These are phyloP conservation scores for Fundulus diaphanus DNA, from an alignment of 2,797 vertebrate species.

Conservation along the genomic window DNA sequence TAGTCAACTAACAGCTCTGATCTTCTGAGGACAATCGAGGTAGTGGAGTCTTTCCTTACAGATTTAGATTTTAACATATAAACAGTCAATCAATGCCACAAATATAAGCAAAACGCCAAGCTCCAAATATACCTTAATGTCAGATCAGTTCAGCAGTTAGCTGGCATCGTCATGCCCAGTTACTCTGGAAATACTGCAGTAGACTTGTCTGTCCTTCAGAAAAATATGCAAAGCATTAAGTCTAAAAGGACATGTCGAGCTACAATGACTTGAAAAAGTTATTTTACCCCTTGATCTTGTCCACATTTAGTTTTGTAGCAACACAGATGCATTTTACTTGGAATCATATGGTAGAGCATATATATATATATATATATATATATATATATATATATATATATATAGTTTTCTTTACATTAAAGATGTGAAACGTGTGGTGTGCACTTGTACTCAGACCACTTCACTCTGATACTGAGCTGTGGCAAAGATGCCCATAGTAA, in stretches of 20 bases:
- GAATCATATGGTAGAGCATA: neutral
- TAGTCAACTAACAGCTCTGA: constrained; percentile 49
- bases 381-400: no score
- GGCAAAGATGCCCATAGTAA: no score
- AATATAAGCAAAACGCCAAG: constrained; percentile 36
- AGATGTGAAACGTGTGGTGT: neutral
- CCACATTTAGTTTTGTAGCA: neutral
- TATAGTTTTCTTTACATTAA: no score
- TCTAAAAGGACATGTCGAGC: constrained; percentile 54
- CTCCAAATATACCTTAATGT: constrained; percentile 32
- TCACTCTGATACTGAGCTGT: neutral
- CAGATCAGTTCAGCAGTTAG: constrained; percentile 37
- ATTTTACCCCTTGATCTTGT: neutral
- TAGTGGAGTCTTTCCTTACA: constrained; percentile 36
- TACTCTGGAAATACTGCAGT: constrained; percentile 33
- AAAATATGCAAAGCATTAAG: constrained; percentile 50
- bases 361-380: no score
- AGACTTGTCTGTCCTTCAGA: constrained; percentile 42
- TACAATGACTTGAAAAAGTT: constrained; percentile 10
- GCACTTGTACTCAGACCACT: no score
- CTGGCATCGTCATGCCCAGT: constrained; percentile 28
- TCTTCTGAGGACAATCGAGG: constrained; percentile 50
- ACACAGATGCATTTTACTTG: neutral
- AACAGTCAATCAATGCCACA: constrained; percentile 59
- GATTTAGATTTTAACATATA: constrained; percentile 48